Base-by-base conservation (phyloP, 2,797 vertebrate species). In the Pogonophryne albipinna region DNA sequence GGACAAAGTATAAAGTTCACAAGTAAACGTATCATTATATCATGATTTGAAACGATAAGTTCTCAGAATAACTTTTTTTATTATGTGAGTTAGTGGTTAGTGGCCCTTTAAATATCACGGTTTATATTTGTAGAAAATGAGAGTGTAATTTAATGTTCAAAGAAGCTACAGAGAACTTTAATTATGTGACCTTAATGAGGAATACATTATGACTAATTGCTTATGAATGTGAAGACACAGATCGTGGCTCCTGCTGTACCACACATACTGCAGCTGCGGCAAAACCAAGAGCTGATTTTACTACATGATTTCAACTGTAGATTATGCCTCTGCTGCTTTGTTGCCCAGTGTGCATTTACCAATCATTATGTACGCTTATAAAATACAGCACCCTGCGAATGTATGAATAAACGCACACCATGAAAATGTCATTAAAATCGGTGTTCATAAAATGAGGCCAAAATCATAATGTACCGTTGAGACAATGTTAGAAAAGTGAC, bases 121-220 rank as follows among this genome's bases (percentile, higher is more conserved):
- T 90, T 90, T 93, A 91, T 93, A 94, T 93, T 93, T 92, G 89
- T 86, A 78, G 91, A 90, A 92, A 92, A 94, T 93, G 86, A 92
- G 90, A 87, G 87, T 74, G 87, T 93, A 90, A 95, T 94, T 95
- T 92, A 94, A 94, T 88, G 93, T 94, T 93, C 91, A 93, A 94
- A 95, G 91, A 94, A 91, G 92, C 91, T 90, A 87, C 86, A 92
- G 91, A 94, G 92, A 92, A 93, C 92, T 94, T 94, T 94, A 94
- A 95, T 95, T 91, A 95, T 87, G 86, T 87, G 86, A 66, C 84
- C 88, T 87, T 95, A 95, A 95, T 94, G 93, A 92, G 85, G 89
- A 92, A 93, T 94, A 92, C 93, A 95, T 95, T 92, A 94, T 89
- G 86, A 93, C 93, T 95, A 95, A 95, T 95, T 93, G 90, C 91